phyloP scores from a whole-genome alignment of 2,797 vertebrate genomes.

The Antrozous pallidus region DNA sequence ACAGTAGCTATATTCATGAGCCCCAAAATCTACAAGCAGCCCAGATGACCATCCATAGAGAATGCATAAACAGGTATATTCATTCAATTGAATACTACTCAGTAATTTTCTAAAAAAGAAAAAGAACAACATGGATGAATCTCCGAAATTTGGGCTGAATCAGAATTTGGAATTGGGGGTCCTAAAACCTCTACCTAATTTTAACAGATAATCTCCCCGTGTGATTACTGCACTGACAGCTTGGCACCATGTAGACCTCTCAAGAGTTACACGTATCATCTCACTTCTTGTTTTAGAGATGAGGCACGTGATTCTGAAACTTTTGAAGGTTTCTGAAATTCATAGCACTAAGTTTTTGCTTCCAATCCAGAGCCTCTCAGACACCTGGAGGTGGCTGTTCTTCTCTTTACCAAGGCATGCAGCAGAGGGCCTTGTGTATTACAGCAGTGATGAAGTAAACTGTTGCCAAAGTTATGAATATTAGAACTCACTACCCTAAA shows the following conservation, averaged over 20 bases:
- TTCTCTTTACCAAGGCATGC: not conserved
- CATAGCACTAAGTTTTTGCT: not conserved
- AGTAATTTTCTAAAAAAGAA: not conserved
- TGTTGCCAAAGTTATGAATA: not conserved
- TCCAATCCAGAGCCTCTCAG: not conserved
- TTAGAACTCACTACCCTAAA: not conserved
- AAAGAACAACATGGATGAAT: not conserved
- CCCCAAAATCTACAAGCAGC: not conserved
- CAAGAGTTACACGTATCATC: not conserved
- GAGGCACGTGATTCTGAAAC: not conserved
- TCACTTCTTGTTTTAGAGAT: not conserved
- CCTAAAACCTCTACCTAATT: not conserved
- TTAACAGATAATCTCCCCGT: not conserved
- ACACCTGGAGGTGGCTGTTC: not conserved
- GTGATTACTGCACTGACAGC: not conserved
- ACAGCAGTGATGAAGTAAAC: not conserved
- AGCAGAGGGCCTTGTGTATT: not conserved
- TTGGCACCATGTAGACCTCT: not conserved
- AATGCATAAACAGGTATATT: not conserved
- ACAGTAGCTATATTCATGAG: not conserved
- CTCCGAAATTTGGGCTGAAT: not conserved
- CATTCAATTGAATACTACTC: not conserved
- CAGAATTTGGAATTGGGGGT: not conserved
- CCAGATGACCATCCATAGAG: not conserved
- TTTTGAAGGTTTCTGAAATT: conserved; percentile 12